Percentiles rank a stretch among this genome's conserved stretches.
Evolutionary conservation across 2,888 invertebrate genomes (phyloP).

Genomic region (Cheilosia impressa): DNA sequence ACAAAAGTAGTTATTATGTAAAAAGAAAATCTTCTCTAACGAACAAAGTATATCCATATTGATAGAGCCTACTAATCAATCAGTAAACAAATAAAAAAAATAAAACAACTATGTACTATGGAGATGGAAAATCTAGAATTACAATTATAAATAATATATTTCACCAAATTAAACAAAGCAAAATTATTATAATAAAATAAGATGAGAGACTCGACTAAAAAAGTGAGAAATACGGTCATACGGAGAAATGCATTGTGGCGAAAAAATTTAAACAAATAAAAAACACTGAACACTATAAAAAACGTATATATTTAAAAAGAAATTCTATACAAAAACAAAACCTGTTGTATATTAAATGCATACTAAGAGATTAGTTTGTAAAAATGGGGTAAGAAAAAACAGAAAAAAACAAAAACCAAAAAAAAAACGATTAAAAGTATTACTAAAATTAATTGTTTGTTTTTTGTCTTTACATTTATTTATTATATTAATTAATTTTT

Average conservation of each 20-base stretch:
- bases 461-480: conserved; percentile 48
- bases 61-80: conserved; percentile 61
- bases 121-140: conserved; percentile 30
- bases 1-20: conserved; percentile 42
- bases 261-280: conserved; percentile 31
- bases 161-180: conserved; percentile 43
- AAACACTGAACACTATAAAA: conserved; percentile 53
- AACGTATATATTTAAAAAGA: conserved; percentile 33
- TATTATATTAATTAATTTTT: conserved; percentile 60
- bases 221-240: conserved; percentile 20
- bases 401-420: background rate
- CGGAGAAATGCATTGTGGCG: conserved; percentile 32
- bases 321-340: conserved; percentile 30
- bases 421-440: conserved; percentile 53
- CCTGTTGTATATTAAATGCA: conserved; percentile 55
- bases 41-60: conserved; percentile 32
- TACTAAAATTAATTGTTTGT: conserved; percentile 60
- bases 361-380: conserved; percentile 41
- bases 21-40: conserved; percentile 23
- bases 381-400: conserved; percentile 8
- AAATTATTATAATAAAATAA: conserved; percentile 19
- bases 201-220: conserved; percentile 53
- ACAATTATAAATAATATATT: conserved; percentile 37
- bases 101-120: conserved; percentile 18
- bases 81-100: conserved; percentile 25